A percentile compares a stretch with the other conserved stretches of the same genome.
Conservation (phyloP, 2,888 invertebrate species). For the Trachelus troglodyta region DNA sequence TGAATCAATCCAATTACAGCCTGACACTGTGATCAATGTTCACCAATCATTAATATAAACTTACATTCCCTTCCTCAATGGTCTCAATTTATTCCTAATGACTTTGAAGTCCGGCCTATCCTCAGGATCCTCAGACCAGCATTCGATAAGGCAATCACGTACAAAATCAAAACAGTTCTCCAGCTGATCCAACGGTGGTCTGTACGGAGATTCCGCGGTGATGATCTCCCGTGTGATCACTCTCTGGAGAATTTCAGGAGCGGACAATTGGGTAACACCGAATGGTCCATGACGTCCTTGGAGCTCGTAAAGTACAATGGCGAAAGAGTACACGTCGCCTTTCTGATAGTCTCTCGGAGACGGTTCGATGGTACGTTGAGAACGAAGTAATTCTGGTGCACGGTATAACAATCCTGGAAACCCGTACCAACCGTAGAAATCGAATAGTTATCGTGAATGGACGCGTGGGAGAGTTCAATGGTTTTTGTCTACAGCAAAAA, state of each 20-base stretch:
- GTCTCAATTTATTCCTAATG: constrained; percentile 81
- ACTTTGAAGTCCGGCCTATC: constrained; percentile 87
- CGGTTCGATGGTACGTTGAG: constrained; percentile 35
- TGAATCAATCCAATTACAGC: constrained; percentile 21
- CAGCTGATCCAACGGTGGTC: constrained; percentile 83
- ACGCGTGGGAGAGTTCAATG: background rate
- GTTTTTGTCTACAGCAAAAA: background rate
- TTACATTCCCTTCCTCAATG: constrained; percentile 90
- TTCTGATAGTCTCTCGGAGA: constrained; percentile 71
- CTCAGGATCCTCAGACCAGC: constrained; percentile 87
- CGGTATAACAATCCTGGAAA: constrained; percentile 79
- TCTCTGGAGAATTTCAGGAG: constrained; percentile 75
- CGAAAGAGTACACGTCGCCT: constrained; percentile 89
- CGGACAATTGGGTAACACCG: constrained; percentile 75
- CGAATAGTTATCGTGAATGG: background rate
- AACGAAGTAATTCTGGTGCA: constrained; percentile 80
- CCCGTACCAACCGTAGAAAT: constrained; percentile 8
- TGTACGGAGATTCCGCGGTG: constrained; percentile 49
- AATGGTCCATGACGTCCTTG: constrained; percentile 89
- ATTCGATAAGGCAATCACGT: constrained; percentile 84
- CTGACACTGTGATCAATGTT: background rate
- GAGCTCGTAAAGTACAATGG: constrained; percentile 88
- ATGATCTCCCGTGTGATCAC: constrained; percentile 68
- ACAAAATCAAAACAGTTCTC: constrained; percentile 89
- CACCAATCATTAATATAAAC: constrained; percentile 54